These are phyloP conservation scores for Dusona sp. DNA, from an alignment of 2,888 invertebrate genomes.

Conservation along the genomic window DNA sequence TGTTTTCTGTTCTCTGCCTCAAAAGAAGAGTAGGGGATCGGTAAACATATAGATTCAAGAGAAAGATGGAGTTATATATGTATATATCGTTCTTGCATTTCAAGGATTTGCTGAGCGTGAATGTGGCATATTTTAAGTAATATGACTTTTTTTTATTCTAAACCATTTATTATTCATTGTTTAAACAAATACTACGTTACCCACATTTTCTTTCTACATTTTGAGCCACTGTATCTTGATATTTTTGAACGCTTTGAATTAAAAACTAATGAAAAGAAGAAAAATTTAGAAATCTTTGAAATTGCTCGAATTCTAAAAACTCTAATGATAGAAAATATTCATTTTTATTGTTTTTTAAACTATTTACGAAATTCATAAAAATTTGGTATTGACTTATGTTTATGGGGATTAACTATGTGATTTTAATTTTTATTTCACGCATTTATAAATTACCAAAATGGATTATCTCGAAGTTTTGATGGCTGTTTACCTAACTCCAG, in stretches of 20 bases:
- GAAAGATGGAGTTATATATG: slow-evolving; percentile 16
- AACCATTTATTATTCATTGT: not conserved
- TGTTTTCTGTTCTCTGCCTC: slow-evolving; percentile 32
- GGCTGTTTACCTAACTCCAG: no score
- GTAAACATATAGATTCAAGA: slow-evolving; percentile 33
- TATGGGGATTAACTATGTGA: no score
- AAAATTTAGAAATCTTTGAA: no score
- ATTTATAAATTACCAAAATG: no score
- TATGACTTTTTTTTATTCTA: not conserved
- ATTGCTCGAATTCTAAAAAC: no score
- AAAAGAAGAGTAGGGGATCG: slow-evolving; percentile 34
- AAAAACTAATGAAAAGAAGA: no score
- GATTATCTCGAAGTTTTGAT: no score
- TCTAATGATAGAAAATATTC: not conserved
- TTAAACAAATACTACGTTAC: not conserved
- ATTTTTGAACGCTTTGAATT: no score
- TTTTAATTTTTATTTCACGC: no score
- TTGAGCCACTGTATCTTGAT: no score
- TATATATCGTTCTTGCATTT: slow-evolving; percentile 5
- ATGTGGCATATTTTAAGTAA: not conserved
- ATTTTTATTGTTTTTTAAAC: not conserved
- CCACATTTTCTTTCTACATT: no score
- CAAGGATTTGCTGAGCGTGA: slow-evolving; percentile 22
- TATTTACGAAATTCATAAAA: not conserved
- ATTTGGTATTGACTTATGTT: no score